Conservation (phyloP, 2,113 vertebrate genomes). For the Austrofundulus limnaeus region DNA sequence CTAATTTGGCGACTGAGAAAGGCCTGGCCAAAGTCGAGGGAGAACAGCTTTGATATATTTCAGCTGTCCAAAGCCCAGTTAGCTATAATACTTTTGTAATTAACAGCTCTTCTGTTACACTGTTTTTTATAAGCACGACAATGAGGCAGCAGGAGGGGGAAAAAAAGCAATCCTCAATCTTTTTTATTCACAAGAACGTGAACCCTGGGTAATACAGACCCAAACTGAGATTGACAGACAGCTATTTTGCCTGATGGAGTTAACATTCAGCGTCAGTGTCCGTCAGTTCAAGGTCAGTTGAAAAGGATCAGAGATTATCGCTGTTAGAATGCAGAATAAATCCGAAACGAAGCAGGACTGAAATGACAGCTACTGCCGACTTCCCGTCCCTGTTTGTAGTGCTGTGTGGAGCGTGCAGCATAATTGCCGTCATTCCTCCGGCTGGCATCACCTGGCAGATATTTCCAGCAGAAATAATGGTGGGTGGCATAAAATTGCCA, state of each 20-base stretch:
- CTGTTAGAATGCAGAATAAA: slow-evolving; percentile 39
- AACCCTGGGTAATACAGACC: slow-evolving; percentile 12
- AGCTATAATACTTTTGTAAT: background rate
- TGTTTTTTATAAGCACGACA: no score
- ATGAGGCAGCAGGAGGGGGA: no score
- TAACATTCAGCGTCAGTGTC: slow-evolving; percentile 6
- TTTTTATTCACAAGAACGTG: background rate
- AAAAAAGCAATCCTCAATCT: background rate
- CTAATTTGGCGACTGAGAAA: slow-evolving; percentile 4
- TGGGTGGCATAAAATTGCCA: slow-evolving; percentile 26
- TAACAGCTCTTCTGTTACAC: no score
- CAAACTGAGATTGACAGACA: slow-evolving; percentile 12
- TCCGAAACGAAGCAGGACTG: slow-evolving; percentile 39
- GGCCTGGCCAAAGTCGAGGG: background rate
- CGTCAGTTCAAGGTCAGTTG: slow-evolving; percentile 8
- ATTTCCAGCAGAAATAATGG: slow-evolving; percentile 39
- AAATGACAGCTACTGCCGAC: slow-evolving; percentile 14
- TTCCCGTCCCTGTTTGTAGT: slow-evolving; percentile 29
- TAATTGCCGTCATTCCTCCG: slow-evolving; percentile 41
- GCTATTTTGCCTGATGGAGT: slow-evolving; percentile 1
- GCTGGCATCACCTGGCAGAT: slow-evolving; percentile 36
- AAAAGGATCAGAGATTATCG: slow-evolving; percentile 8
- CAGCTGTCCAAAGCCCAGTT: background rate
- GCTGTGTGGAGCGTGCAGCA: slow-evolving; percentile 23
- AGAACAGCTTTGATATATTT: slow-evolving; percentile 4